These are phyloP conservation scores for Progne subis DNA, from an alignment of 2,113 vertebrate genomes.

Conservation along the genomic window DNA sequence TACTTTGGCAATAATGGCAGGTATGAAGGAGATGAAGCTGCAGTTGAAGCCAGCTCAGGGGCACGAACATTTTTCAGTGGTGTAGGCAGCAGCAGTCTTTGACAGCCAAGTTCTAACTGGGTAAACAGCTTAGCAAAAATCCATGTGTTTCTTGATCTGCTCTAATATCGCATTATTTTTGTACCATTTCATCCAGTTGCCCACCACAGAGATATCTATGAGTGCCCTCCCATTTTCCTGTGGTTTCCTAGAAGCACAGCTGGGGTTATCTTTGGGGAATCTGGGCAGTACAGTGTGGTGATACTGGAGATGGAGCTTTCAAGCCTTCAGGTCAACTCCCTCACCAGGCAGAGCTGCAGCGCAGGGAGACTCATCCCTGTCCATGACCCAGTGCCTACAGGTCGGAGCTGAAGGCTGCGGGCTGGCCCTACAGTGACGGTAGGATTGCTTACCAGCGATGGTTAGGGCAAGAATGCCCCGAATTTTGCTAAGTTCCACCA, in stretches of 20 bases:
- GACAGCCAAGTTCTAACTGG: neutral
- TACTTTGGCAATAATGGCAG: neutral
- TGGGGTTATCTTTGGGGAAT: neutral
- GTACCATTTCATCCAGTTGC: neutral
- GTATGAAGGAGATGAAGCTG: neutral
- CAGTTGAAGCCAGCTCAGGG: neutral
- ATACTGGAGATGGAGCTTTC: neutral
- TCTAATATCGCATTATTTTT: neutral
- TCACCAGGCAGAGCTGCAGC: neutral
- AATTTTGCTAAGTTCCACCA: neutral
- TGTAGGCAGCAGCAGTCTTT: neutral
- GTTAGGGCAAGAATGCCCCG: accelerated
- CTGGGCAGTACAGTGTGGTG: accelerated
- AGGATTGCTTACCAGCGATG: accelerated
- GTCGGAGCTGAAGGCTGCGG: neutral
- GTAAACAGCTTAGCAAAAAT: neutral
- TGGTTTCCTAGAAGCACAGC: neutral
- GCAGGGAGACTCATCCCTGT: accelerated
- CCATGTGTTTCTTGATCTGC: neutral
- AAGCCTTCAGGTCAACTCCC: neutral
- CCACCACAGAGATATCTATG: neutral
- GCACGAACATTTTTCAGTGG: neutral
- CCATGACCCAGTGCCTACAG: neutral
- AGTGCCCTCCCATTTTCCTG: accelerated
- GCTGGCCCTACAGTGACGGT: accelerated